Evolutionary conservation across 2,797 vertebrate species (phyloP).

Genomic region (Masticophis lateralis): DNA sequence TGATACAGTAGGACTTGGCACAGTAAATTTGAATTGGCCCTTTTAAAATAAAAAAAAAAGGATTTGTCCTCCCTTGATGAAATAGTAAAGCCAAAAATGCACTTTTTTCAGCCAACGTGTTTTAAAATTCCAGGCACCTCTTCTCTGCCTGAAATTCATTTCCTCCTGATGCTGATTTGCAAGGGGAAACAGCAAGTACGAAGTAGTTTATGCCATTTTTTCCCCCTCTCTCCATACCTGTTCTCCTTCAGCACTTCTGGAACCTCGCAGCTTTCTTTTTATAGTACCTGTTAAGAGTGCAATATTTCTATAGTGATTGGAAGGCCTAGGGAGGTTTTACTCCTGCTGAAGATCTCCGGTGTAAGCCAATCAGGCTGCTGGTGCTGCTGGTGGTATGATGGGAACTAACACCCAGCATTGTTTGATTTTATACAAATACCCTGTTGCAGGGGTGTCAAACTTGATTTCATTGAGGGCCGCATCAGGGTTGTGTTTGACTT

Average conservation of each 20-base stretch:
- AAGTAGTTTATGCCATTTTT: neutral
- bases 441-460: neutral
- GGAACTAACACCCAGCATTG: neutral
- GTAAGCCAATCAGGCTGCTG: neutral
- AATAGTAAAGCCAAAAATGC: neutral
- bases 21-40: neutral
- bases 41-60: neutral
- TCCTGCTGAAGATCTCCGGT: neutral
- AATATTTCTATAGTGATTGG: neutral
- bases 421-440: neutral
- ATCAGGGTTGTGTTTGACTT: no score
- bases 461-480: no score
- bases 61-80: neutral
- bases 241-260: neutral
- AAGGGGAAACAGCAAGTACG: neutral
- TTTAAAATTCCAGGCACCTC: neutral
- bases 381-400: neutral
- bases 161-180: neutral
- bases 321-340: neutral
- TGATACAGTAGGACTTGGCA: neutral
- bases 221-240: neutral
- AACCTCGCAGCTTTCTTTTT: neutral
- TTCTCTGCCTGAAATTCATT: neutral
- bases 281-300: neutral
- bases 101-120: neutral